phyloP scores from a whole-genome alignment of 2,113 vertebrate genomes.

The Orycteropus afer region DNA sequence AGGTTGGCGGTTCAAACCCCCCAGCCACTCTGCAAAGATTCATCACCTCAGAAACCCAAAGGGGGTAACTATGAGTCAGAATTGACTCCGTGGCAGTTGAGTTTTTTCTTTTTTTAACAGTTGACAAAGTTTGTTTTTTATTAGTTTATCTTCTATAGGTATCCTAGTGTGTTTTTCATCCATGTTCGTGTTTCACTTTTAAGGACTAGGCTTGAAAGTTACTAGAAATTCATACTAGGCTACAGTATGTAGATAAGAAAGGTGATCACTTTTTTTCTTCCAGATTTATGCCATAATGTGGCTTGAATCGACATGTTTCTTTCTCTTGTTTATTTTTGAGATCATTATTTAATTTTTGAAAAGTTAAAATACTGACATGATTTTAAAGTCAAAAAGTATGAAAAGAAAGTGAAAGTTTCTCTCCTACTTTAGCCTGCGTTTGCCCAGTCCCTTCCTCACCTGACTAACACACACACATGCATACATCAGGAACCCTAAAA shows the following conservation, averaged over 20 bases:
- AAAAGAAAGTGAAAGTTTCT: neutral
- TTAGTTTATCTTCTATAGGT: neutral
- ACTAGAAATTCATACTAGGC: constrained; percentile 21
- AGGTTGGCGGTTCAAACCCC: no score
- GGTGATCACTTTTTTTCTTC: neutral
- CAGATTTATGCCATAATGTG: neutral
- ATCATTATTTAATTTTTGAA: constrained; percentile 28
- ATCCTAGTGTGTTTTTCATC: neutral
- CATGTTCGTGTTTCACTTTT: constrained; percentile 42
- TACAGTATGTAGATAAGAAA: constrained; percentile 41
- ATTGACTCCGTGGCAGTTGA: no score
- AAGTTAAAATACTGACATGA: neutral
- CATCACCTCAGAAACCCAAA: no score
- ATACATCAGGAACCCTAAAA: neutral
- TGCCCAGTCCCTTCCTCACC: neutral
- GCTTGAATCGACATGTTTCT: neutral
- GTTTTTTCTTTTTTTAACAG: no score
- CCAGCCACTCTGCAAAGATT: no score
- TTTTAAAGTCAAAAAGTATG: constrained; percentile 5
- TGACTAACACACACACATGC: neutral
- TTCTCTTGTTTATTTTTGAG: neutral
- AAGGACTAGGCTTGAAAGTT: neutral
- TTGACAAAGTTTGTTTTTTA: constrained; percentile 43
- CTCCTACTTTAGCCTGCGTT: neutral
- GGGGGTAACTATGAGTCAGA: no score